phyloP scores from a whole-genome alignment of 2,888 invertebrate species.

The Tanytarsus gracilentus region DNA sequence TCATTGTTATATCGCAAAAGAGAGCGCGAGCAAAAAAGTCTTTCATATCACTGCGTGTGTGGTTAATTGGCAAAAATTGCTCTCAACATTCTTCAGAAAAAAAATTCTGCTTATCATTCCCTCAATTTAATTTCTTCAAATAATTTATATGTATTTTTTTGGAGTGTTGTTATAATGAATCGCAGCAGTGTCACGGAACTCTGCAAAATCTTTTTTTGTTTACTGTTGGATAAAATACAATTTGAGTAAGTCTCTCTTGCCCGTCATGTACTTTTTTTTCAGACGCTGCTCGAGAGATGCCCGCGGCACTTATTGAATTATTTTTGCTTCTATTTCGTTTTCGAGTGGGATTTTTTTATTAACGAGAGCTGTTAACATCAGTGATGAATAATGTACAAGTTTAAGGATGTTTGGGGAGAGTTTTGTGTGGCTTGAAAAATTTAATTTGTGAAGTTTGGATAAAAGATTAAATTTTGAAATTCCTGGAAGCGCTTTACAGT shows the following conservation, averaged over 20 bases:
- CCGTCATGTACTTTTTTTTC: neutral
- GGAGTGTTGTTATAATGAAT: neutral
- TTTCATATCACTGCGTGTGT: slow-evolving; percentile 17
- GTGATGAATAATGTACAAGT: neutral
- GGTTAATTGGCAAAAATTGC: slow-evolving; percentile 28
- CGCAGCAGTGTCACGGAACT: neutral
- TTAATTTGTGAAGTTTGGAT: no score
- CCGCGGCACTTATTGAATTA: slow-evolving; percentile 7
- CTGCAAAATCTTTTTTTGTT: neutral
- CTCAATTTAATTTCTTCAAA: slow-evolving; percentile 14
- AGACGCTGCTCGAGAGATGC: neutral
- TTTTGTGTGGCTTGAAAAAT: no score
- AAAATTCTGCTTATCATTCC: slow-evolving; percentile 15
- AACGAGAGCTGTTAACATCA: neutral
- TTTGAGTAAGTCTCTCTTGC: neutral
- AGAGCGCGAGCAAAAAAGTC: neutral
- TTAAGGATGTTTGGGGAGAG: no score
- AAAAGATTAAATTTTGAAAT: no score
- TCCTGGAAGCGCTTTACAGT: no score
- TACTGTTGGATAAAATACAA: neutral
- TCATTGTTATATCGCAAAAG: slow-evolving; percentile 10
- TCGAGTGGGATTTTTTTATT: neutral
- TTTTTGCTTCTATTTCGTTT: neutral
- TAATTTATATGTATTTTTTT: slow-evolving; percentile 26
- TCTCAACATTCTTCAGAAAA: neutral